Evolutionary conservation across 2,888 invertebrate genomes (phyloP).

Genomic region (Itoplectis maculator): DNA sequence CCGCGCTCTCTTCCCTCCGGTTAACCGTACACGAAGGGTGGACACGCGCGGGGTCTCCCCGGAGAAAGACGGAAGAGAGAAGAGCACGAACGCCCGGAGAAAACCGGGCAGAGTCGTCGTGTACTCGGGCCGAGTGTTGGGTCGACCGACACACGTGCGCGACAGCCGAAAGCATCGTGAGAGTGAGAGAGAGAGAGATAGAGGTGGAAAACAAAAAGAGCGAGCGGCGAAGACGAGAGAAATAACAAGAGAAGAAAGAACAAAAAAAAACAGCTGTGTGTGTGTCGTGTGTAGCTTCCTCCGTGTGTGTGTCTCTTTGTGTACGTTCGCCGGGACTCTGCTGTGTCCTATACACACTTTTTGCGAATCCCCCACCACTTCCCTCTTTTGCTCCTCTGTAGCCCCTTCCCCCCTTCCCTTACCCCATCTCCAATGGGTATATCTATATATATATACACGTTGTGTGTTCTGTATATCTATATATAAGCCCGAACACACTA

Average conservation of each 20-base stretch:
- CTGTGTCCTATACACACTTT: constrained; percentile 46
- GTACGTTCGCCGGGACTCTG: neutral
- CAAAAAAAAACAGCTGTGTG: constrained; percentile 35
- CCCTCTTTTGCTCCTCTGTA: constrained; percentile 41
- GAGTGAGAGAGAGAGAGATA: constrained; percentile 18
- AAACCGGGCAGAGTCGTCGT: constrained; percentile 12
- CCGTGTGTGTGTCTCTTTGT: constrained; percentile 19
- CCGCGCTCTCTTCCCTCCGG: constrained; percentile 12
- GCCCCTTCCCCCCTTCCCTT: constrained; percentile 8
- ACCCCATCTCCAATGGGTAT: no score
- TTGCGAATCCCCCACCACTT: constrained; percentile 24
- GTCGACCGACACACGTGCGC: constrained; percentile 23
- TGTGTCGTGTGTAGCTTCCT: no score
- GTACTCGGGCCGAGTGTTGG: constrained; percentile 15
- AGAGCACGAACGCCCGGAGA: neutral
- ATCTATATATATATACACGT: no score
- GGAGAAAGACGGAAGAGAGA: constrained; percentile 14
- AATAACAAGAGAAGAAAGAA: constrained; percentile 48
- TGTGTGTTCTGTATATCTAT: neutral
- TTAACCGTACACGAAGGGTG: constrained; percentile 12
- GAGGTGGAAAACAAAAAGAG: constrained; percentile 7
- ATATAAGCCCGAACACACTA: neutral
- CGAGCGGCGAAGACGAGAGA: constrained; percentile 42
- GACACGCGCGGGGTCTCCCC: constrained; percentile 34
- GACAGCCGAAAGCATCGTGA: constrained; percentile 44